Percentiles rank a stretch among this genome's conserved stretches.
Evolutionary conservation across 2,797 vertebrate species (phyloP).

Genomic region (Aphelocoma californica): DNA sequence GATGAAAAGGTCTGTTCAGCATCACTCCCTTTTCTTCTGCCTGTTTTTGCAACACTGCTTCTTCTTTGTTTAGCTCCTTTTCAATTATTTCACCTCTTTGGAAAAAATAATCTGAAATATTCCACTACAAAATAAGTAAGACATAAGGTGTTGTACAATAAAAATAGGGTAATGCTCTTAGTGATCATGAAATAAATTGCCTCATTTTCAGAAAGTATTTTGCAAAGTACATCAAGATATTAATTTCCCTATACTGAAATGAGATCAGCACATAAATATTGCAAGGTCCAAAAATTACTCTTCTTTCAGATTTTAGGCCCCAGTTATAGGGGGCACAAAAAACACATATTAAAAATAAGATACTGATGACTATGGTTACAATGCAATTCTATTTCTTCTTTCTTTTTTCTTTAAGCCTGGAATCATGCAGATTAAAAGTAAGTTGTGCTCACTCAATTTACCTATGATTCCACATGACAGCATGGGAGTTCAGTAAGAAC

Average conservation of each 20-base stretch:
- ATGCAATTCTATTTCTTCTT: not conserved
- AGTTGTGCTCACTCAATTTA: not conserved
- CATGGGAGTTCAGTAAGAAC: not conserved
- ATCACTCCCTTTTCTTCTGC: conserved; percentile 89
- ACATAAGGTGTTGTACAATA: not conserved
- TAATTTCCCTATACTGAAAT: not conserved
- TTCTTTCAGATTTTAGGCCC: not conserved
- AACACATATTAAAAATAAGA: not conserved
- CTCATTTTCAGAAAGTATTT: not conserved
- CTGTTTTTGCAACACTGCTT: conserved; percentile 87
- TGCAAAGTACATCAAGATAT: not conserved
- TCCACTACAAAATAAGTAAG: conserved; percentile 85
- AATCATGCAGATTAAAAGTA: not conserved
- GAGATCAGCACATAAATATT: not conserved
- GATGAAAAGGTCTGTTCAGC: conserved; percentile 92
- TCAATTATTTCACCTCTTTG: conserved; percentile 96
- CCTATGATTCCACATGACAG: not conserved
- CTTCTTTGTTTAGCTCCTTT: conserved; percentile 91
- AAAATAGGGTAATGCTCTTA: not conserved
- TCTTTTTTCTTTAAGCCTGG: not conserved
- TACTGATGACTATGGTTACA: not conserved
- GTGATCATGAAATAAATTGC: not conserved
- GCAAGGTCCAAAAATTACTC: not conserved
- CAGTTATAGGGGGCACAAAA: not conserved
- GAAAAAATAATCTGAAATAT: conserved; percentile 99